A percentile compares a stretch with the other conserved stretches of the same genome.
Evolutionary conservation across 2,888 invertebrate species (phyloP).

Genomic region (Augochlorella aurata): DNA sequence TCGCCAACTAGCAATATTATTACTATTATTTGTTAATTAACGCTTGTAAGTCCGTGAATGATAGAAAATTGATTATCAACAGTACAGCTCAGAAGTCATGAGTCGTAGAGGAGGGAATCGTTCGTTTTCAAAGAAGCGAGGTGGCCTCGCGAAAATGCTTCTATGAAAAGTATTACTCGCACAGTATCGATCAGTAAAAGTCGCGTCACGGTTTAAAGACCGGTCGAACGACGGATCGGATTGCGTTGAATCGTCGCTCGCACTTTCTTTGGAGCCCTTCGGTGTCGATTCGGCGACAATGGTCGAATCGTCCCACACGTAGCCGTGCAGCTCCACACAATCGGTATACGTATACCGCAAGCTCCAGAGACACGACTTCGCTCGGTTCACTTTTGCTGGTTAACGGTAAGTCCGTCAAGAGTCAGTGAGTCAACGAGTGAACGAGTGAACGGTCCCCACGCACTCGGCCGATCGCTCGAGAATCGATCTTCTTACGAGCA

Average conservation of each 20-base stretch:
- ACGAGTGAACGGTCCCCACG: conserved; percentile 68
- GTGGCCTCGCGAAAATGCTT: background rate
- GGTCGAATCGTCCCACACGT: conserved; percentile 61
- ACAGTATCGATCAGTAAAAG: background rate
- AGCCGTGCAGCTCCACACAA: conserved; percentile 51
- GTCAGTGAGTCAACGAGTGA: conserved; percentile 79
- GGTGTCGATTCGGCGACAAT: conserved; percentile 46
- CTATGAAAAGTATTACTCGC: background rate
- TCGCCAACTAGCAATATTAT: too few species aligned
- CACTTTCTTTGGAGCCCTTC: conserved; percentile 50
- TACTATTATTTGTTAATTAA: too few species aligned
- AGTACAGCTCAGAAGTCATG: too few species aligned
- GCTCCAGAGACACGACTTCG: conserved; percentile 78
- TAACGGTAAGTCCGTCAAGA: conserved; percentile 79
- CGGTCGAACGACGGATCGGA: background rate
- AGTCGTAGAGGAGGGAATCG: background rate
- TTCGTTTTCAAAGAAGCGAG: background rate
- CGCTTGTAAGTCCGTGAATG: too few species aligned
- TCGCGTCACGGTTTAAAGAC: conserved; percentile 16
- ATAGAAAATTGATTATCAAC: too few species aligned
- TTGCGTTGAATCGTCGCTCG: conserved; percentile 32
- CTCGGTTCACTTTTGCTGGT: conserved; percentile 80
- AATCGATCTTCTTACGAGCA: conserved; percentile 63
- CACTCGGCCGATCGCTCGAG: conserved; percentile 62
- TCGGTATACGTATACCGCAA: conserved; percentile 73